These are phyloP conservation scores for Microctonus aethiopoides DNA, from an alignment of 2,888 invertebrate species.

Conservation along the genomic window DNA sequence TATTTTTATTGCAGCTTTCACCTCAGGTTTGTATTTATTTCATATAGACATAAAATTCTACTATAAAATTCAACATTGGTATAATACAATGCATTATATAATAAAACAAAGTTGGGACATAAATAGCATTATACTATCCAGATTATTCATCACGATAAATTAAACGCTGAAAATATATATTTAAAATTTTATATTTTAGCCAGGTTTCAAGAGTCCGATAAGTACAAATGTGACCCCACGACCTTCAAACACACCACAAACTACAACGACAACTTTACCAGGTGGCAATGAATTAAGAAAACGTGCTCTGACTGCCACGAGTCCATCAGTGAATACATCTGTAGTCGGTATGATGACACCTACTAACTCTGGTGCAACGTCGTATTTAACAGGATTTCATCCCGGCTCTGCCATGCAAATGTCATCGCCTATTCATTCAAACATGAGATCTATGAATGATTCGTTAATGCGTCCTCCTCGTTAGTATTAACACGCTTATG, in stretches of 20 bases:
- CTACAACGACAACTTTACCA: conserved; percentile 41
- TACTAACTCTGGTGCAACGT: conserved; percentile 40
- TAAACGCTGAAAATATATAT: background rate
- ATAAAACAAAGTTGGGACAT: background rate
- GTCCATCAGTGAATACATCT: conserved; percentile 44
- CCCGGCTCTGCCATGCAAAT: conserved; percentile 45
- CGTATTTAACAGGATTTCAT: conserved; percentile 42
- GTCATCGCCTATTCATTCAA: conserved; percentile 47
- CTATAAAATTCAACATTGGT: background rate
- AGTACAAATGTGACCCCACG: conserved; percentile 46
- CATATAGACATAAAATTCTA: too few relatives aligned
- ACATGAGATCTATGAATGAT: conserved; percentile 49
- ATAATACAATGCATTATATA: background rate
- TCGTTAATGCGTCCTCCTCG: conserved; percentile 49
- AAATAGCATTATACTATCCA: background rate
- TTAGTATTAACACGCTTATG: conserved; percentile 46
- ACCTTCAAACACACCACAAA: conserved; percentile 48
- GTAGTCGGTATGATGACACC: conserved; percentile 38
- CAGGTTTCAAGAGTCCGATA: conserved; percentile 36
- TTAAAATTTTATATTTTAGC: conserved; percentile 44
- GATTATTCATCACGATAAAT: background rate
- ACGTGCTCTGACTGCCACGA: conserved; percentile 52
- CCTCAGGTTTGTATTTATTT: conserved; percentile 54
- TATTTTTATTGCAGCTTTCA: conserved; percentile 53
- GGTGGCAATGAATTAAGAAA: conserved; percentile 53